phyloP scores from a whole-genome alignment of 2,113 vertebrate genomes.

The Trematomus loennbergii region DNA sequence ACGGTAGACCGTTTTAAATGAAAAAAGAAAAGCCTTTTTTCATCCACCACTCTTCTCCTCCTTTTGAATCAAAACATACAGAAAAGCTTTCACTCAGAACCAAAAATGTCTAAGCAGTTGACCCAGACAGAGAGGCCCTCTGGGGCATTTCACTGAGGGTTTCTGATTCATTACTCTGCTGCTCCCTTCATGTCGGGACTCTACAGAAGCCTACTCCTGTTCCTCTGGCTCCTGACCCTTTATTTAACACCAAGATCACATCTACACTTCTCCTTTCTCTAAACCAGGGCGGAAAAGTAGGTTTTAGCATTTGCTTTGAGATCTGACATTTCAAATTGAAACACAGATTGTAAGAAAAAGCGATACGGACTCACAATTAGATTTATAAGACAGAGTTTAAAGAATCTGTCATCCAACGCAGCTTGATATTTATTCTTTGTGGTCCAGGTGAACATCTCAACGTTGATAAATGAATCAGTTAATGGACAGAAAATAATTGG shows the following conservation, averaged over 20 bases:
- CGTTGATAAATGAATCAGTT: no score
- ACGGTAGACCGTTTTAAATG: no score
- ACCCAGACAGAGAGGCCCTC: neutral
- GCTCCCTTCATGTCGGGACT: conserved; percentile 5
- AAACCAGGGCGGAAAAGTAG: neutral
- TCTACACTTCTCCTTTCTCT: neutral
- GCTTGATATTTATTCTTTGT: no score
- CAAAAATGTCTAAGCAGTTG: neutral
- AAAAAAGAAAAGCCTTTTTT: neutral
- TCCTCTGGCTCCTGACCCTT: conserved; percentile 14
- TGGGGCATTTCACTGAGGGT: neutral
- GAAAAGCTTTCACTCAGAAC: neutral
- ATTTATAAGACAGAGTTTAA: no score
- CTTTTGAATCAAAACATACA: neutral
- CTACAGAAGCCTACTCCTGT: neutral
- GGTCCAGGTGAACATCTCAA: no score
- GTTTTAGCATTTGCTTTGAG: neutral
- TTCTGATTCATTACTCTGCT: conserved; percentile 18
- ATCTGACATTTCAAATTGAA: neutral
- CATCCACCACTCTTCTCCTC: neutral
- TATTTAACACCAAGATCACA: neutral
- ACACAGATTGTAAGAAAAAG: neutral
- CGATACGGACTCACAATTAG: no score
- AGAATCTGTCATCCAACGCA: no score
- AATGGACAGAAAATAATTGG: no score